A percentile compares a stretch with the other conserved stretches of the same genome.
Evolutionary conservation across 1,140 invertebrate species (phyloP).

Genomic region (Dryas iulia): DNA sequence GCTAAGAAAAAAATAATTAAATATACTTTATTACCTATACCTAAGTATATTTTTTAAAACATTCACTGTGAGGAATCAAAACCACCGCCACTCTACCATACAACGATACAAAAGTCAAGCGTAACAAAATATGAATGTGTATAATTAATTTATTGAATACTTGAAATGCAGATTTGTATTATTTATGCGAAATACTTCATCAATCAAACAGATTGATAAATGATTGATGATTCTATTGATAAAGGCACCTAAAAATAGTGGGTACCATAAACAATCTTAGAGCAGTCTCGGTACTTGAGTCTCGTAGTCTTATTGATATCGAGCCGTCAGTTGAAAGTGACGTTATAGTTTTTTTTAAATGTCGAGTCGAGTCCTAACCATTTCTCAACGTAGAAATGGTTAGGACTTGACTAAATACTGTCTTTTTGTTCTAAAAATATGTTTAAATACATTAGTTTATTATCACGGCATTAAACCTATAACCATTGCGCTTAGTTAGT

Average conservation of each 20-base stretch:
- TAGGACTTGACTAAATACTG: too few relatives aligned
- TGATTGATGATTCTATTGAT: slow-evolving; percentile 14
- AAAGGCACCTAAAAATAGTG: slow-evolving; percentile 12
- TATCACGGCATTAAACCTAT: too few relatives aligned
- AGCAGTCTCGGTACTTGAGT: slow-evolving; percentile 5
- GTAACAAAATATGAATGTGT: slow-evolving; percentile 9
- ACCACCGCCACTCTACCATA: background rate
- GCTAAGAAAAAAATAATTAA: too few relatives aligned
- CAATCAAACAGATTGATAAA: slow-evolving; percentile 23
- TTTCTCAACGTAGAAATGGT: too few relatives aligned
- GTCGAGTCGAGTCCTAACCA: too few relatives aligned
- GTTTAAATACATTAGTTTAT: too few relatives aligned
- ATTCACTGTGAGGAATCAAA: background rate
- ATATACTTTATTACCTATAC: background rate
- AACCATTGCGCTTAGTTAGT: too few relatives aligned
- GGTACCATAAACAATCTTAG: slow-evolving; percentile 5
- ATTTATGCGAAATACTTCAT: slow-evolving; percentile 18
- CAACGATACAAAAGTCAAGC: slow-evolving; percentile 8
- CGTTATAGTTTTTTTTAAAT: background rate
- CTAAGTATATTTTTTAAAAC: background rate
- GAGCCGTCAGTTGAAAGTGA: background rate
- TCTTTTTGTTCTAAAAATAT: too few relatives aligned
- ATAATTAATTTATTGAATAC: slow-evolving; percentile 18
- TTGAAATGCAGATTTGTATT: slow-evolving; percentile 17
- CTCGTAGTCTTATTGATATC: background rate